Evolutionary conservation across 2,797 vertebrate species (phyloP), one percentile per base, ranked within the genome.

Genomic region (Ctenosaura bakeri): DNA sequence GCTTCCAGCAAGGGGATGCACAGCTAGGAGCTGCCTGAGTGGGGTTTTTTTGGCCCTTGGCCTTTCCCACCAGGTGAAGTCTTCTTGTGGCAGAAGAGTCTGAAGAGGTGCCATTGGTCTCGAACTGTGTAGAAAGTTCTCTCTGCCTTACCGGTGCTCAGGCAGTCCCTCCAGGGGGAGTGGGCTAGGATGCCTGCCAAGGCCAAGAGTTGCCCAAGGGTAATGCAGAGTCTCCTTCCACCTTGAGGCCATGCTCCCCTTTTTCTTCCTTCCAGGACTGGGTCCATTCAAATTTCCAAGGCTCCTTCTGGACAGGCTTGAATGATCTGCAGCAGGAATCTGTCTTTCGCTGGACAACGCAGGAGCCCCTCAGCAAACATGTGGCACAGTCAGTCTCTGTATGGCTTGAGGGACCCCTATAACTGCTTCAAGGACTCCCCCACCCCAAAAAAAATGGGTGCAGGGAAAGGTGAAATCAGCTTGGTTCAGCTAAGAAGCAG

Each of bases 231-330:
- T 54, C 46, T 35, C 35, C 59, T 32, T 16, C 54, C 32, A 4
- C 0, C 26, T 29, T 29, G 42, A 74, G 46, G 12, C 8, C 29
- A 42, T 13, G 56, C 7, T 12, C 6, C 42, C 56, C 24, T 4
- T 42, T 26, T n/a, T 35, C n/a, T 66, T 91, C 69, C 59, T 78
- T 46, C 82, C 85, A 94, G 94, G 46, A 89, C 56, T 93, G 91
- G 83, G 22, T 94, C 50, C 82, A 38, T 10, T 56, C 83, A 24
- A 46, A 88, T 20, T 89, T 88, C 56, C 5, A 29, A 12, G 94
- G 90, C 38, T 35, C 86, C 10, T 88, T 84, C 71, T 94, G 92
- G 94, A 94, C 91, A 32, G 92, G 92, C 73, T 82, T 94, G 80
- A 93, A 93, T 83, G 92, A 94, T 26, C 91, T 38, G 73, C 13